Percentiles rank a stretch among this genome's conserved stretches.
Evolutionary conservation across 2,888 invertebrate genomes (phyloP).

Genomic region (Macrophya annulata): DNA sequence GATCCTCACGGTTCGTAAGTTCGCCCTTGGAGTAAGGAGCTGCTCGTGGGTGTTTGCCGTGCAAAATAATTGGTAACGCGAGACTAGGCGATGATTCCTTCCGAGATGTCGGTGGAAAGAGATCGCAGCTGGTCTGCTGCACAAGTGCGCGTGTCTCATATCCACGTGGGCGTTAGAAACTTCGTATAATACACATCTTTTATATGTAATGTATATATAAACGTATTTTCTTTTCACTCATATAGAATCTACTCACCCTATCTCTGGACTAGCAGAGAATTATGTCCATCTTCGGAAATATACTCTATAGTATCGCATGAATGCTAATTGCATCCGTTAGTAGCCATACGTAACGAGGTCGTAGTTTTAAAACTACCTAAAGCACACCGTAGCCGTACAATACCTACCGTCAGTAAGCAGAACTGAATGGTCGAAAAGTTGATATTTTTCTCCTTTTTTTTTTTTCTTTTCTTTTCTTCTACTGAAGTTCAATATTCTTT

Average conservation of each 20-base stretch:
- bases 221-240: not conserved
- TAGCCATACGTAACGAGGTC: not conserved
- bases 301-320: not conserved
- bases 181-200: not conserved
- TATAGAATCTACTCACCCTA: not conserved
- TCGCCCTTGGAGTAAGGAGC: constrained; percentile 40
- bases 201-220: not conserved
- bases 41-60: constrained; percentile 47
- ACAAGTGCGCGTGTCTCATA: not conserved
- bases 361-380: constrained; percentile 18
- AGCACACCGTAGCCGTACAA: not conserved
- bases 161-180: constrained; percentile 18
- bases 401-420: too few relatives aligned
- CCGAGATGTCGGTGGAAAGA: constrained; percentile 30
- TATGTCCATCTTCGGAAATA: not conserved
- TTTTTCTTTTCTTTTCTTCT: too few relatives aligned
- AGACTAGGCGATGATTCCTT: constrained; percentile 55
- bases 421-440: not conserved
- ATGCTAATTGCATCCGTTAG: constrained; percentile 28
- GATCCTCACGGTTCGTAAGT: constrained; percentile 52
- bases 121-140: not conserved
- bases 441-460: too few relatives aligned
- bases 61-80: constrained; percentile 58
- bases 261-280: too few relatives aligned
- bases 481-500: not conserved